A percentile compares a stretch with the other conserved stretches of the same genome.
Conservation (phyloP, 2,888 invertebrate species). For the Aricia artaxerxes region DNA sequence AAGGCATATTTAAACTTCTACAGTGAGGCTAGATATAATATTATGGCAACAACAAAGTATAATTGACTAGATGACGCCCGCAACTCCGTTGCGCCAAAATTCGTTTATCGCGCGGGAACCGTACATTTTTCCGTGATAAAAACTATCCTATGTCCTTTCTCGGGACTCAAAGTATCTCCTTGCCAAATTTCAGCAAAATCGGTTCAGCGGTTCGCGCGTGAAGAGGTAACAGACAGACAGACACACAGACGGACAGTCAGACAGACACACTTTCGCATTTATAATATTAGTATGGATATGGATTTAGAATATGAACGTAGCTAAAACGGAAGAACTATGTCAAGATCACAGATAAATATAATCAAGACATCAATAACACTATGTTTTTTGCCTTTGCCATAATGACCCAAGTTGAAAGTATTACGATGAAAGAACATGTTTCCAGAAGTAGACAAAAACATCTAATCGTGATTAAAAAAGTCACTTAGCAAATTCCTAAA, state of each 20-base stretch:
- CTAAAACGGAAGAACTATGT: background rate
- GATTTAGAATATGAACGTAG: background rate
- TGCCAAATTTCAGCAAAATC: too few species aligned
- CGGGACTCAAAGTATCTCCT: too few species aligned
- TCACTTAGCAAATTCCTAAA: background rate
- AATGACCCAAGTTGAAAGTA: background rate
- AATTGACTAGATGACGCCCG: background rate
- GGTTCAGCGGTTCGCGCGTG: too few species aligned
- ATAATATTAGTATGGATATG: too few species aligned
- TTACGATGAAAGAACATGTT: background rate
- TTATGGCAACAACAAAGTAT: background rate
- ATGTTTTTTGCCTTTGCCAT: background rate
- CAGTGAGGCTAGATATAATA: background rate
- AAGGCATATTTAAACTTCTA: background rate
- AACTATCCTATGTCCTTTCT: too few species aligned
- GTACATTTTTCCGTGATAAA: too few species aligned
- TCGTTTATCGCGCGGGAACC: too few species aligned
- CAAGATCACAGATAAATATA: conserved; percentile 3
- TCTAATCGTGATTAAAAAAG: background rate
- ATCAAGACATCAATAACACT: background rate
- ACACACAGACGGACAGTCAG: too few species aligned
- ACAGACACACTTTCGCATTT: too few species aligned
- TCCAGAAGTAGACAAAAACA: background rate
- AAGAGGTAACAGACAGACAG: too few species aligned
- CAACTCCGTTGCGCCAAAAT: too few species aligned